These are phyloP conservation scores for Drosophila stalkeri DNA, from an alignment of 2,888 invertebrate genomes.

Conservation along the genomic window DNA sequence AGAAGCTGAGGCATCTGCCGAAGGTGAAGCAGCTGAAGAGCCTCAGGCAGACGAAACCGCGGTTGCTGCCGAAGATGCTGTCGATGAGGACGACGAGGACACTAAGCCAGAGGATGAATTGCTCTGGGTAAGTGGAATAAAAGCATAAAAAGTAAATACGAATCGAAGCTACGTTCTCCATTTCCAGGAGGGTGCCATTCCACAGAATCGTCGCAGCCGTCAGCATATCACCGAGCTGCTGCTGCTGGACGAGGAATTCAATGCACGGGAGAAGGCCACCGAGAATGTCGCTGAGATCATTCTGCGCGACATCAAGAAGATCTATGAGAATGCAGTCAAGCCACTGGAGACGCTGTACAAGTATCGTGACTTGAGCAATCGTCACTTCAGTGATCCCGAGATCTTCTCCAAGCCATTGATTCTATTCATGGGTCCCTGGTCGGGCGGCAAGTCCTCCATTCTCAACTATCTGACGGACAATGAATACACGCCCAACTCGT, in stretches of 20 bases:
- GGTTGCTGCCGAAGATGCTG: constrained; percentile 40
- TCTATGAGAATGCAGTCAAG: constrained; percentile 94
- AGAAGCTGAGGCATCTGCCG: constrained; percentile 62
- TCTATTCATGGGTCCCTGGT: constrained; percentile 98
- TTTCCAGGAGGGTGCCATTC: constrained; percentile 89
- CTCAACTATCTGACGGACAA: constrained; percentile 96
- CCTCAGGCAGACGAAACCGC: constrained; percentile 58
- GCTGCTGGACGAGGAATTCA: constrained; percentile 91
- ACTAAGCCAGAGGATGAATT: constrained; percentile 88
- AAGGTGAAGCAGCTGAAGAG: constrained; percentile 71
- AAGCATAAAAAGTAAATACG: fast-evolving
- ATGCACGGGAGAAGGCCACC: constrained; percentile 89
- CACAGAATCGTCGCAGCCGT: constrained; percentile 91
- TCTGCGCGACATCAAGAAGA: constrained; percentile 92
- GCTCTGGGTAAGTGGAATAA: constrained; percentile 86
- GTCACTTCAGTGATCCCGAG: constrained; percentile 97
- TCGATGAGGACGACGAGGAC: constrained; percentile 83
- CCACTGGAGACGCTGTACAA: constrained; percentile 96
- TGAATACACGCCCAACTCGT: constrained; percentile 92
- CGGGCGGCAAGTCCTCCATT: constrained; percentile 97
- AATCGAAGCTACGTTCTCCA: background rate
- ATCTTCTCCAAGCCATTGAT: constrained; percentile 97
- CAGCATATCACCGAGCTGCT: constrained; percentile 93
- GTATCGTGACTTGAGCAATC: constrained; percentile 95
- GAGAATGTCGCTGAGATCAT: constrained; percentile 91